These are phyloP conservation scores for Actinia tenebrosa DNA, from an alignment of 64 coral and sea anemone species.

Conservation along the genomic window DNA sequence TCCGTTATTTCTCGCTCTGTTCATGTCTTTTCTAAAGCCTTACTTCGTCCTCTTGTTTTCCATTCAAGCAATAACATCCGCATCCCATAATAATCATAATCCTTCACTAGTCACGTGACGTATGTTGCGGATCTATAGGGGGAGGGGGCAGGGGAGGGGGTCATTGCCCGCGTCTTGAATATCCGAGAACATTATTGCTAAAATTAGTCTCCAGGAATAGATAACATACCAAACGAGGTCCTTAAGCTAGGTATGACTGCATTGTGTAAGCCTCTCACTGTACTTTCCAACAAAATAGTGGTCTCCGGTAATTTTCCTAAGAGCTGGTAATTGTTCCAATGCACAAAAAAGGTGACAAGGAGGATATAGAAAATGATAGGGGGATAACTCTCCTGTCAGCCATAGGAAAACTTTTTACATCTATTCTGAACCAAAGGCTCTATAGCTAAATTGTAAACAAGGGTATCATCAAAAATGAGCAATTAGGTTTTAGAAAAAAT, in stretches of 20 bases:
- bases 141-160: no score
- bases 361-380: background rate
- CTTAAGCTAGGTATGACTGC: no score
- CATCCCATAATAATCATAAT: background rate
- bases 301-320: no score
- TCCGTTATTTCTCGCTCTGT: slow-evolving; percentile 52
- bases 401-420: background rate
- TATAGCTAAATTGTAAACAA: background rate
- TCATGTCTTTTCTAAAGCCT: slow-evolving; percentile 25
- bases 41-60: background rate
- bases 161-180: no score
- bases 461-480: background rate
- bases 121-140: no score
- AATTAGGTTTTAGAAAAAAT: background rate
- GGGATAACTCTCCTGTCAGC: background rate
- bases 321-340: no score
- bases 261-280: no score
- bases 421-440: background rate
- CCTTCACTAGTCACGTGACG: background rate
- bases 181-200: no score
- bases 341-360: background rate
- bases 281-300: no score
- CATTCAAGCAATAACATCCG: background rate
- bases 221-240: background rate
- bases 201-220: no score